phyloP scores from a whole-genome alignment of 2,888 invertebrate genomes.

The Cerceris rybyensis region DNA sequence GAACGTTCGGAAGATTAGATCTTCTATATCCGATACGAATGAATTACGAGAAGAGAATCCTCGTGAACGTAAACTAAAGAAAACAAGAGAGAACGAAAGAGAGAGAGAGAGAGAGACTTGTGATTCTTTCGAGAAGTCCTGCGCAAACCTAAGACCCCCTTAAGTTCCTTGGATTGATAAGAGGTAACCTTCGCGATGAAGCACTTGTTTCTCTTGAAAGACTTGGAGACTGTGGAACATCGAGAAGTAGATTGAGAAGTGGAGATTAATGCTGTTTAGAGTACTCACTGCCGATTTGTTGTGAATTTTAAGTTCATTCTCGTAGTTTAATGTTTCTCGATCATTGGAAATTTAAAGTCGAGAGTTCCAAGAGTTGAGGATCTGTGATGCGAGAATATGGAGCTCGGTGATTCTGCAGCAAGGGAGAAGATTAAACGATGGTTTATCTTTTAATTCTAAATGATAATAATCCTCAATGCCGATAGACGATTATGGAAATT shows the following conservation, averaged over 20 bases:
- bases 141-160: slow-evolving; percentile 6
- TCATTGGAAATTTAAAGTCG: slow-evolving; percentile 2
- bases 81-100: background rate
- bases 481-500: slow-evolving; percentile 10
- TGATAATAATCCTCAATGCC: background rate
- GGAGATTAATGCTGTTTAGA: background rate
- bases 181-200: slow-evolving; percentile 23
- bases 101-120: background rate
- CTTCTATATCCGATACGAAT: background rate
- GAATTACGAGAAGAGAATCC: slow-evolving; percentile 10
- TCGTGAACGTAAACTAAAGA: slow-evolving; percentile 18
- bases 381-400: background rate
- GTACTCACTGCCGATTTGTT: slow-evolving; percentile 6
- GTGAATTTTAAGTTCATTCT: background rate
- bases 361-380: background rate
- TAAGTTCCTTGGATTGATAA: slow-evolving; percentile 58
- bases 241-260: background rate
- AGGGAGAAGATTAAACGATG: background rate
- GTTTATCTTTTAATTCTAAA: slow-evolving; percentile 5
- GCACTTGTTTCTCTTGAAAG: slow-evolving; percentile 14
- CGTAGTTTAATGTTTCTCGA: background rate
- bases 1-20: slow-evolving; percentile 51
- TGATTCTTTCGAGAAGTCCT: slow-evolving; percentile 1
- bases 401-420: background rate
- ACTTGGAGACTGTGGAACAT: slow-evolving; percentile 16